A percentile compares a stretch with the other conserved stretches of the same genome.
phyloP scores from a whole-genome alignment of 2,113 vertebrate genomes.

The Xiphophorus maculatus region DNA sequence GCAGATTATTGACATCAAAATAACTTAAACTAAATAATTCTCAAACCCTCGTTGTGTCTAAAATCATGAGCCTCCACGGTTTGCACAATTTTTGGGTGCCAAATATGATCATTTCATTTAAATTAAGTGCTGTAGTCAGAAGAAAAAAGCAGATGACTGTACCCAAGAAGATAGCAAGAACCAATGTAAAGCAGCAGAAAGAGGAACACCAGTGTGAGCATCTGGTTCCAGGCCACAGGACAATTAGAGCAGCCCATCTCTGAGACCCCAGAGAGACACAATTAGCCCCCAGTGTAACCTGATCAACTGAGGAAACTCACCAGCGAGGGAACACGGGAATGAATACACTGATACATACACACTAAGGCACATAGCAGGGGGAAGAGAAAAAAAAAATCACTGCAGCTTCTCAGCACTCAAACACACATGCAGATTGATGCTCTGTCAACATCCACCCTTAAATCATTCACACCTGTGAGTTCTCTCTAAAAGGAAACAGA shows the following conservation, averaged over 20 bases:
- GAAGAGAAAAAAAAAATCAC: conserved; percentile 23
- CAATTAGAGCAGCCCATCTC: conserved; percentile 73
- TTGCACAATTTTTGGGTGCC: background rate
- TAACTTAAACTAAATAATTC: background rate
- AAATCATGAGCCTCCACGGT: no score
- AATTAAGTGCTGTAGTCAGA: conserved; percentile 2
- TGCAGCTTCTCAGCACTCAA: conserved; percentile 19
- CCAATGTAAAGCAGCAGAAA: conserved; percentile 23
- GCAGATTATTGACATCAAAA: no score
- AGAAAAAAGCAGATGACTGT: conserved; percentile 19
- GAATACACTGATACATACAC: conserved; percentile 33
- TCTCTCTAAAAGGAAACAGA: conserved; percentile 57
- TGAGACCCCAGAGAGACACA: conserved; percentile 73
- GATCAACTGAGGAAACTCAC: conserved; percentile 70
- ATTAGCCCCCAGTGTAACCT: conserved; percentile 77
- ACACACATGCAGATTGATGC: conserved; percentile 45
- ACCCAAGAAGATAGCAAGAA: conserved; percentile 11
- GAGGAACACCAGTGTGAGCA: conserved; percentile 54
- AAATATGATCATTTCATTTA: background rate
- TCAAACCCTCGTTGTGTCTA: background rate
- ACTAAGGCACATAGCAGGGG: conserved; percentile 9
- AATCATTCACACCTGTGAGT: conserved; percentile 76
- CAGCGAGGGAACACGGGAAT: conserved; percentile 35
- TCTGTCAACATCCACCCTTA: conserved; percentile 41
- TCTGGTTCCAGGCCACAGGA: conserved; percentile 76